A percentile compares a stretch with the other conserved stretches of the same genome.
These are phyloP conservation scores for Brachyhypopomus gauderio DNA, from an alignment of 2,113 vertebrate genomes.

Conservation along the genomic window DNA sequence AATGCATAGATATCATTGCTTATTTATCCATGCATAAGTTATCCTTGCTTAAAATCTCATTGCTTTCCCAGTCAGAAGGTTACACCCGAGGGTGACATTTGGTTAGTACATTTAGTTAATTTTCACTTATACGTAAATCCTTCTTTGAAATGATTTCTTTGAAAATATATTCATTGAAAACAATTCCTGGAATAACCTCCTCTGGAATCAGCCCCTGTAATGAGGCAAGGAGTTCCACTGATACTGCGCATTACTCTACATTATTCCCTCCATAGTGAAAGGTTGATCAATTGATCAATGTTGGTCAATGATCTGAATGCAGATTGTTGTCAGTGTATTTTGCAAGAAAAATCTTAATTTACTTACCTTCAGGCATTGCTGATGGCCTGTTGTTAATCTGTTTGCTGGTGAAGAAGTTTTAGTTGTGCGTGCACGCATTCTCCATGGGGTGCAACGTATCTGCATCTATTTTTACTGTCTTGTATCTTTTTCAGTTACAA, in stretches of 20 bases:
- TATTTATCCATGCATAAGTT: too few relatives aligned
- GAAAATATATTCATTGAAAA: too few relatives aligned
- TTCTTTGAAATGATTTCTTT: background rate
- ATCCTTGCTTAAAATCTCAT: background rate
- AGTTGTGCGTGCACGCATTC: conserved; percentile 42
- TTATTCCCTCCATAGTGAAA: background rate
- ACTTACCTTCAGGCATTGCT: background rate
- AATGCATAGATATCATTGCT: too few relatives aligned
- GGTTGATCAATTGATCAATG: too few relatives aligned
- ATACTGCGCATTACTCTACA: background rate
- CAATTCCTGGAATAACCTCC: too few relatives aligned
- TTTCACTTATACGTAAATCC: background rate
- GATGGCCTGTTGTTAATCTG: conserved; percentile 17
- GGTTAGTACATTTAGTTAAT: too few relatives aligned
- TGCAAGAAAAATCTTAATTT: background rate
- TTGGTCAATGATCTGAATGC: background rate
- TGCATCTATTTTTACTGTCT: conserved; percentile 70
- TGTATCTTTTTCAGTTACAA: conserved; percentile 74
- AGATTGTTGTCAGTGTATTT: background rate
- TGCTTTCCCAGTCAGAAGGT: too few relatives aligned
- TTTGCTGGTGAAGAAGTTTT: background rate
- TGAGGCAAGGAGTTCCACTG: too few relatives aligned
- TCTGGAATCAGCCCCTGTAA: background rate
- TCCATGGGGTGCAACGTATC: conserved; percentile 28
- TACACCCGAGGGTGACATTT: too few relatives aligned